Conservation (phyloP, 2,113 vertebrate species). For the Anser brachyrhynchus region DNA sequence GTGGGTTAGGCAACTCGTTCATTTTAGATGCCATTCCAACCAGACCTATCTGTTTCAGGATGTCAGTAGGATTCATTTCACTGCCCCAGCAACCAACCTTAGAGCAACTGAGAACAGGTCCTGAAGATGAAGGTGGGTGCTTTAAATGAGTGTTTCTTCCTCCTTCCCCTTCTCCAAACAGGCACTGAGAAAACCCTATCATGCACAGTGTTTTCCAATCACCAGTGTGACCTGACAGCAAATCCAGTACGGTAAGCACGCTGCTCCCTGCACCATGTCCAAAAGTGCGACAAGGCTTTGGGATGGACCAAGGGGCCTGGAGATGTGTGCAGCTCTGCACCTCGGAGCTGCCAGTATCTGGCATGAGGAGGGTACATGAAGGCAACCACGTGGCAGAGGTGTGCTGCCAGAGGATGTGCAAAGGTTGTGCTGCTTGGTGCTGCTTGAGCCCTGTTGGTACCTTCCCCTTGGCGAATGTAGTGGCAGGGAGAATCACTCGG, state of each 20-base stretch:
- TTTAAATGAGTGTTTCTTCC: background rate
- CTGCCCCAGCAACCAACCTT: background rate
- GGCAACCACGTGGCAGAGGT: background rate
- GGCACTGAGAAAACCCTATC: background rate
- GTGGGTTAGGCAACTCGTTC: background rate
- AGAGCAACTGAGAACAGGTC: background rate
- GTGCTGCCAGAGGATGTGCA: background rate
- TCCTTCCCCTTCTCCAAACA: background rate
- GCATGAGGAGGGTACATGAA: background rate
- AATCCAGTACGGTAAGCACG: background rate
- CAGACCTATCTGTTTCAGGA: conserved; percentile 27
- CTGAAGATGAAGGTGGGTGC: conserved; percentile 11
- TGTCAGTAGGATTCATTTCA: conserved; percentile 16
- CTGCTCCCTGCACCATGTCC: background rate
- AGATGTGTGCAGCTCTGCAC: background rate
- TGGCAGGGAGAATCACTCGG: background rate
- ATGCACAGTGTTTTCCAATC: background rate
- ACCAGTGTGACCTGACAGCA: background rate
- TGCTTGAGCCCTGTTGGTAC: background rate
- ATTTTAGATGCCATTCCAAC: background rate
- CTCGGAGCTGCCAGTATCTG: background rate
- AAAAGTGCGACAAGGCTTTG: background rate
- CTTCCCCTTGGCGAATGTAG: fast-evolving
- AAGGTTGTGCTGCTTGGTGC: background rate
- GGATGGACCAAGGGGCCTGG: background rate